Conservation (phyloP, 2,797 vertebrate genomes). For the Decapterus maruadsi region DNA sequence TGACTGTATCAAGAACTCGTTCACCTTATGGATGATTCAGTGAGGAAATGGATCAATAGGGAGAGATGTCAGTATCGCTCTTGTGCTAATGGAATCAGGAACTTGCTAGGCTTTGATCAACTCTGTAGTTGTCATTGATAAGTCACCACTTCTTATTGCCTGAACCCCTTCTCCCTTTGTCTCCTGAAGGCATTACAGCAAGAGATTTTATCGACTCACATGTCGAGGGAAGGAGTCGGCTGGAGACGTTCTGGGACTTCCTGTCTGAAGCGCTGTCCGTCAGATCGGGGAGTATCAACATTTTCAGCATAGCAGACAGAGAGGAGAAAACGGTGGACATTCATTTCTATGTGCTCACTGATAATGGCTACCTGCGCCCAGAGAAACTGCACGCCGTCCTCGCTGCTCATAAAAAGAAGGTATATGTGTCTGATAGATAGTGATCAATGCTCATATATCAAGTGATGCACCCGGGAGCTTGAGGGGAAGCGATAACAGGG, state of each 20-base stretch:
- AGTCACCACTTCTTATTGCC: slow-evolving; percentile 60
- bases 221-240: slow-evolving; percentile 74
- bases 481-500: slow-evolving; percentile 64
- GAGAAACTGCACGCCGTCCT: slow-evolving; percentile 86
- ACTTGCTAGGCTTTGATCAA: slow-evolving; percentile 70
- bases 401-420: slow-evolving; percentile 85
- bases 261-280: slow-evolving; percentile 83
- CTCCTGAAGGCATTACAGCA: slow-evolving; percentile 83
- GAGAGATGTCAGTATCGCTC: slow-evolving; percentile 51
- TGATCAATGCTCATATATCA: slow-evolving; percentile 76
- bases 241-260: slow-evolving; percentile 84
- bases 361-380: slow-evolving; percentile 81
- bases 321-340: slow-evolving; percentile 80
- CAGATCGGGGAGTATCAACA: slow-evolving; percentile 77
- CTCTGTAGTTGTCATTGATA: slow-evolving; percentile 65
- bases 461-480: slow-evolving; percentile 58
- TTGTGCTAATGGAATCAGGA: slow-evolving; percentile 66
- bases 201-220: slow-evolving; percentile 86
- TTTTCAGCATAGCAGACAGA: slow-evolving; percentile 82
- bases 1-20: slow-evolving; percentile 32
- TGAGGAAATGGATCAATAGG: slow-evolving; percentile 59
- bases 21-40: slow-evolving; percentile 50
- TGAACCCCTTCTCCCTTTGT: slow-evolving; percentile 62
- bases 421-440: slow-evolving; percentile 75
- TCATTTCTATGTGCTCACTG: slow-evolving; percentile 81